A percentile compares a stretch with the other conserved stretches of the same genome.
These are phyloP conservation scores for Aegotheles bennettii DNA, from an alignment of 2,113 vertebrate genomes.

Conservation along the genomic window DNA sequence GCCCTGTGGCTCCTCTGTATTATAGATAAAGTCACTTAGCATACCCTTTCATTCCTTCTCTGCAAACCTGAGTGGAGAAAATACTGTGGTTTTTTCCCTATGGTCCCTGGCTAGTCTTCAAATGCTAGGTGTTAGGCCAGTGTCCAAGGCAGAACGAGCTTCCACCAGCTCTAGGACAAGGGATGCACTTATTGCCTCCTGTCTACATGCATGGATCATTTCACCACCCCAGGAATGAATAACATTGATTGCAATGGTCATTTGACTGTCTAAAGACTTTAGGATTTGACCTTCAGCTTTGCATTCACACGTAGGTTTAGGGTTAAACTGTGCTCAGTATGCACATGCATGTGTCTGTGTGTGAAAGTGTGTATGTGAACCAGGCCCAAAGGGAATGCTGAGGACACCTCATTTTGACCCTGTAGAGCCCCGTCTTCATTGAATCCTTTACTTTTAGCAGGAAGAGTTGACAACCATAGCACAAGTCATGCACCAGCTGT, in stretches of 20 bases:
- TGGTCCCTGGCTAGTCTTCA: not conserved
- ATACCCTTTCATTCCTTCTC: not conserved
- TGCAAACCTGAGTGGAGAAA: not conserved
- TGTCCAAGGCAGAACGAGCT: not conserved
- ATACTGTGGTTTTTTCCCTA: not conserved
- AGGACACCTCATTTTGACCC: rapidly evolving
- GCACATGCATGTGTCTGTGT: rapidly evolving
- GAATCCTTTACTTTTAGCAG: not conserved
- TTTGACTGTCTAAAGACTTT: not conserved
- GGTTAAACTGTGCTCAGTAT: not conserved
- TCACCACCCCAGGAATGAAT: not conserved
- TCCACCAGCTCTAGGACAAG: not conserved
- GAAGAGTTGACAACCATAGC: not conserved
- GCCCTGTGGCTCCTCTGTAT: not conserved
- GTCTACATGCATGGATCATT: not conserved
- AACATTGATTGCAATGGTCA: not conserved
- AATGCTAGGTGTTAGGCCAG: not conserved
- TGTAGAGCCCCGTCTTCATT: not conserved
- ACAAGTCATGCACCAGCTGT: not conserved
- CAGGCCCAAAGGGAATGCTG: not conserved
- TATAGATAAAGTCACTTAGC: not conserved
- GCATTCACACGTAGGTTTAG: not conserved
- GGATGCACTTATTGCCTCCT: not conserved
- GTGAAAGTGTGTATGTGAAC: not conserved
- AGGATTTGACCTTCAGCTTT: not conserved